A percentile compares a stretch with the other conserved stretches of the same genome.
Evolutionary conservation across 2,797 vertebrate species (phyloP).

Genomic region (Remorina albescens): DNA sequence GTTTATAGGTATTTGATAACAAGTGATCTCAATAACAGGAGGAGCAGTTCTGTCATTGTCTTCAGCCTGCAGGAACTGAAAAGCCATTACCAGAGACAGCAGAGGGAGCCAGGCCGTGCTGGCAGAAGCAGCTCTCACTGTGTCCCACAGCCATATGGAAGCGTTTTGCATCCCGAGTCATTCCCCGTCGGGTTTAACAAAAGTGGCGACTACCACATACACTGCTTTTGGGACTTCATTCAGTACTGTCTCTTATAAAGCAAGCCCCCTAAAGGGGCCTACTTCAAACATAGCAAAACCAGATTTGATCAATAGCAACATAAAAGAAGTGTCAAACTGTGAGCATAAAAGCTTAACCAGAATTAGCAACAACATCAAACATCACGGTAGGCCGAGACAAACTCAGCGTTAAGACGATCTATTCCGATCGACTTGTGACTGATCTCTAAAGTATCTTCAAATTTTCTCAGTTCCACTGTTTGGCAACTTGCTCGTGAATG

Average conservation of each 20-base stretch:
- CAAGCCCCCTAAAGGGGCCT: slow-evolving; percentile 49
- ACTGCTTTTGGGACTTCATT: slow-evolving; percentile 71
- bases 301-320: slow-evolving; percentile 54
- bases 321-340: slow-evolving; percentile 42
- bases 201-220: slow-evolving; percentile 81
- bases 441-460: slow-evolving; percentile 15
- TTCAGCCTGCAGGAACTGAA: slow-evolving; percentile 47
- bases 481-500: slow-evolving; percentile 27
- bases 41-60: slow-evolving; percentile 51
- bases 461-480: neutral
- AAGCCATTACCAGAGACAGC: slow-evolving; percentile 59
- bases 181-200: slow-evolving; percentile 80
- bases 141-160: slow-evolving; percentile 83
- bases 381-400: slow-evolving; percentile 18
- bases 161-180: slow-evolving; percentile 79
- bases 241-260: slow-evolving; percentile 69
- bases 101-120: slow-evolving; percentile 66
- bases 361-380: slow-evolving; percentile 16
- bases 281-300: slow-evolving; percentile 52
- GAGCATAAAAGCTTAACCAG: slow-evolving; percentile 25
- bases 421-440: slow-evolving; percentile 20
- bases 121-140: slow-evolving; percentile 71
- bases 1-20: slow-evolving; percentile 42
- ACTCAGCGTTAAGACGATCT: slow-evolving; percentile 2
- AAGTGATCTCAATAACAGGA: slow-evolving; percentile 59